Percentiles rank a stretch among this genome's conserved stretches.
These are phyloP conservation scores for Hemiprocne comata DNA, from an alignment of 2,113 vertebrate genomes.

Conservation along the genomic window DNA sequence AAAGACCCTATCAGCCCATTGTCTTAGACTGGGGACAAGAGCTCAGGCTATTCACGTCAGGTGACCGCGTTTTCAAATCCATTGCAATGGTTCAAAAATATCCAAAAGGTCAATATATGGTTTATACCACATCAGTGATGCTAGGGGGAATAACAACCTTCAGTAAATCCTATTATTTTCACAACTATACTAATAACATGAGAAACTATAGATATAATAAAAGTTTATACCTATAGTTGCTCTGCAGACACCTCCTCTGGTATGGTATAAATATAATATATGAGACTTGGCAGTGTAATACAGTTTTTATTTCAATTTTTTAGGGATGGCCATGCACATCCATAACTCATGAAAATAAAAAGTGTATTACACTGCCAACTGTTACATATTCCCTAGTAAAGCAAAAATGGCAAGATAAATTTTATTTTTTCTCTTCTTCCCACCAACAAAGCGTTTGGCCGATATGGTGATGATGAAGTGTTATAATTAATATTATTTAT, in stretches of 20 bases:
- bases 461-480: constrained; percentile 46
- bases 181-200: constrained; percentile 76
- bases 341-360: constrained; percentile 79
- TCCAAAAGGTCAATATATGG: constrained; percentile 68
- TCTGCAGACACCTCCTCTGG: constrained; percentile 76
- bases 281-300: constrained; percentile 75
- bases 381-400: constrained; percentile 76
- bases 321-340: constrained; percentile 74
- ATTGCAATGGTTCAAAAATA: constrained; percentile 4
- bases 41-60: neutral
- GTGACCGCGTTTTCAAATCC: constrained; percentile 28
- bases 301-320: constrained; percentile 78
- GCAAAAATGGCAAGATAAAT: constrained; percentile 77
- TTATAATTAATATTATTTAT: constrained; percentile 42
- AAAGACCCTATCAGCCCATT: neutral
- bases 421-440: constrained; percentile 59
- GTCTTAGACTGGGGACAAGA: neutral
- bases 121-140: constrained; percentile 60
- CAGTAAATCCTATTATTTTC: constrained; percentile 77
- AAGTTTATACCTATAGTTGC: constrained; percentile 77
- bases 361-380: constrained; percentile 77
- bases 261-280: constrained; percentile 78
- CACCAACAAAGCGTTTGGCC: constrained; percentile 50
- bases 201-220: constrained; percentile 77
- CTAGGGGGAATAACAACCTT: constrained; percentile 69